Percentiles rank a stretch among this genome's conserved stretches.
Conservation (phyloP, 2,888 invertebrate genomes). For the Alsophila aescularia region DNA sequence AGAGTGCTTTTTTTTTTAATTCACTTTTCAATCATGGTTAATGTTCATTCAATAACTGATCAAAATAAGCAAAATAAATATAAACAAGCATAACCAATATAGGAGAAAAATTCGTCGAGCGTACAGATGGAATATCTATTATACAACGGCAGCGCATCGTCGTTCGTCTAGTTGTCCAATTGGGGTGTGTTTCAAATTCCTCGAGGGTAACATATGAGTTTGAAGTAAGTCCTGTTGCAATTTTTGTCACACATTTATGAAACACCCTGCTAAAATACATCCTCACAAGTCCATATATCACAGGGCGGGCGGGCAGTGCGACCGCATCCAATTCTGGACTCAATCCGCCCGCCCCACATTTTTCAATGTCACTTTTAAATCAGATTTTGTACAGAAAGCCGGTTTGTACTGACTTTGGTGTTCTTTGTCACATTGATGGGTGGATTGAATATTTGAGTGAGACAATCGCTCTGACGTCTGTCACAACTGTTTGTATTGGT, state of each 20-base stretch:
- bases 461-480: not conserved
- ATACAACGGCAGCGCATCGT: no score
- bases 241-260: not conserved
- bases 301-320: slow-evolving; percentile 13
- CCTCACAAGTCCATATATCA: slow-evolving; percentile 27
- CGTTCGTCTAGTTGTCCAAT: no score
- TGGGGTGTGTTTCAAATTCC: no score
- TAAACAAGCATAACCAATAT: no score
- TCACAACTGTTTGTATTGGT: no score
- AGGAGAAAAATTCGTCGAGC: no score
- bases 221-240: not conserved
- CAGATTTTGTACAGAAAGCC: slow-evolving; percentile 26
- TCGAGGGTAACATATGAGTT: no score
- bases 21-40: no score
- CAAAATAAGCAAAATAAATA: no score
- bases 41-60: no score
- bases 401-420: not conserved
- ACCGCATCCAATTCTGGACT: slow-evolving; percentile 41
- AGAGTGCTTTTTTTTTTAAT: no score
- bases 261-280: slow-evolving; percentile 15
- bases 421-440: slow-evolving; percentile 11
- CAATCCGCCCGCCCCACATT: slow-evolving; percentile 30
- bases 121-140: no score
- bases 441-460: not conserved
- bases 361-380: slow-evolving; percentile 42